Base-by-base conservation (phyloP, 2,797 vertebrate genomes). In the Euphonia xanthogaster region DNA sequence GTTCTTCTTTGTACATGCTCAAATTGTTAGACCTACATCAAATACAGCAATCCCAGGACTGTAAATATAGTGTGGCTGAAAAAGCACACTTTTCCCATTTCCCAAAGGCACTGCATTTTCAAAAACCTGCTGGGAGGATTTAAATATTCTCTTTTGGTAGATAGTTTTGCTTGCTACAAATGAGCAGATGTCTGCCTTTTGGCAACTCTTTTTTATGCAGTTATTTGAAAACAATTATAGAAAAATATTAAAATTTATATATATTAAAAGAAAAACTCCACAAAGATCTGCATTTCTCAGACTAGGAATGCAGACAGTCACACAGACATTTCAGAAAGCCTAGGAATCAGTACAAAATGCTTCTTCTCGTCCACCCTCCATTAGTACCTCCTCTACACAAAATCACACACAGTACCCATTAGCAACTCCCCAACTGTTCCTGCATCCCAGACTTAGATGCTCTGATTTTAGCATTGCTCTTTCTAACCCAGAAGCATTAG, bases 191-290 rank as follows among this genome's bases (percentile, higher is more conserved):
- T 91, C 84, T 94, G 88, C 91, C 90, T 96, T 91, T 87, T 89
- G 88, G 95, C 94, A 94, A 87, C 87, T 89, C 74, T 79, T 87
- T 92, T 87, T 83, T 63, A 74, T 4, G 4, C 55, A 67, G 90
- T 87, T 92, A 95, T 93, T 94, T 97, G 86, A 96, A 93, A 96
- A 96, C 90, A 96, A 96, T 94, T 96, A 95, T 68, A 91, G 35
- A 65, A 93, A 88, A 89, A 93, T 47, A 80, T 93, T 92, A 71
- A 92, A 73, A 78, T 73, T 76, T 7, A 62, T 89, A 65, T 58
- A 31, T 74, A 42, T 42, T 42, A 18, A 61, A 47, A 40, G 63
- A 88, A 81, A 35, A 33, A 53, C 39, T 70, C n/a, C 39, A 73
- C 66, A 70, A 89, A 90, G 57, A 78, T 72, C 30, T 51, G 23